phyloP scores from a whole-genome alignment of 2,797 vertebrate genomes.

The Anguilla anguilla region DNA sequence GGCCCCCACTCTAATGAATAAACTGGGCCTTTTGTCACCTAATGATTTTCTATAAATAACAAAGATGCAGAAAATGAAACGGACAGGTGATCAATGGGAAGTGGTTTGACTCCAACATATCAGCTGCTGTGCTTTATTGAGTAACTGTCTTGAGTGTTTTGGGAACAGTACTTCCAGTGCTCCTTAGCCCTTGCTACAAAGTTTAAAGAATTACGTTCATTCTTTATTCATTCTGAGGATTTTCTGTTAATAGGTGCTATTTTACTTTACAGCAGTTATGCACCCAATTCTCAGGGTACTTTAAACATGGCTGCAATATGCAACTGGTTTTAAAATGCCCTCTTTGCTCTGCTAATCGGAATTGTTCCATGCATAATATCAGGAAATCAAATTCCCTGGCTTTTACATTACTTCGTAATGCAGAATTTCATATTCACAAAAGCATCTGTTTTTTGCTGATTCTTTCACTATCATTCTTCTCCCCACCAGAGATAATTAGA shows the following conservation, averaged over 20 bases:
- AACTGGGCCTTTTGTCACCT: conserved; percentile 20
- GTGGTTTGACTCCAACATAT: conserved; percentile 13
- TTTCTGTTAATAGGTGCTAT: not conserved
- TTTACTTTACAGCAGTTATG: not conserved
- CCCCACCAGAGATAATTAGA: conserved; percentile 25
- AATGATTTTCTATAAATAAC: conserved; percentile 13
- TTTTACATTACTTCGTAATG: conserved; percentile 22
- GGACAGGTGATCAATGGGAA: conserved; percentile 1
- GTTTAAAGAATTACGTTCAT: not conserved
- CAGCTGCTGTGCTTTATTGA: conserved; percentile 11
- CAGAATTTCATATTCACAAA: conserved; percentile 16
- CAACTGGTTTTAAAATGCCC: not conserved
- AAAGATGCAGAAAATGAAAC: conserved; percentile 20
- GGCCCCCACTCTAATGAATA: not conserved
- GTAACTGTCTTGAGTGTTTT: not conserved
- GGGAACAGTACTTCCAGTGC: not conserved
- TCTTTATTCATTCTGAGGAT: not conserved
- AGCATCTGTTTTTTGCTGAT: conserved; percentile 21
- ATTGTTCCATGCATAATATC: not conserved
- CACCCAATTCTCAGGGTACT: not conserved
- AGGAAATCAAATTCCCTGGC: not conserved
- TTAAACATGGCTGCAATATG: not conserved
- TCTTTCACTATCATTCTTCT: conserved; percentile 16
- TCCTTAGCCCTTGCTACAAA: not conserved
- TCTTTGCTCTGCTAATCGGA: not conserved